These are phyloP conservation scores for Lanius collurio DNA, from an alignment of 2,113 vertebrate species.

Conservation along the genomic window DNA sequence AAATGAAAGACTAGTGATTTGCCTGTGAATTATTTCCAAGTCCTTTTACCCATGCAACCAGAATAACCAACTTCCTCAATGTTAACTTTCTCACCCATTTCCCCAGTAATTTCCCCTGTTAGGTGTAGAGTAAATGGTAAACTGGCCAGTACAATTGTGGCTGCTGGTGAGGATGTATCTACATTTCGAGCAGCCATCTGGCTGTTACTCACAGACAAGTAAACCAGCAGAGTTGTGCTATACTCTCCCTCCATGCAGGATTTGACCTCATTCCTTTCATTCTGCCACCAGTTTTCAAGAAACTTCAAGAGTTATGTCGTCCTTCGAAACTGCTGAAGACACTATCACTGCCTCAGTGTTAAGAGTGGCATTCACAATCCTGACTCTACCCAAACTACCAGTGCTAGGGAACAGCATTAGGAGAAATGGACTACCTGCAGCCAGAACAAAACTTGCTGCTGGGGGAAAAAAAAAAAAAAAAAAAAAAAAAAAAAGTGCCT, in stretches of 20 bases:
- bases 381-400: background rate
- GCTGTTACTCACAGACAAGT: background rate
- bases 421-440: background rate
- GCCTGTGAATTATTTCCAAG: background rate
- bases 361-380: background rate
- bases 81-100: background rate
- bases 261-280: background rate
- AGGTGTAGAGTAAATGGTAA: background rate
- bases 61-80: background rate
- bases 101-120: background rate
- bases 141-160: background rate
- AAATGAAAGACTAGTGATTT: background rate
- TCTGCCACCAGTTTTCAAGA: background rate
- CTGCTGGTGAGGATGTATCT: background rate
- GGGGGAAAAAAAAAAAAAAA: fast-evolving
- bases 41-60: background rate
- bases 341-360: background rate
- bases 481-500: too few species aligned
- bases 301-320: background rate
- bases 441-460: background rate
- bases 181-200: fast-evolving
- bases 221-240: background rate
- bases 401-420: background rate
- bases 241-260: background rate
- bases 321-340: background rate